Evolutionary conservation across 2,113 vertebrate genomes (phyloP).

Genomic region (Malurus melanocephalus): DNA sequence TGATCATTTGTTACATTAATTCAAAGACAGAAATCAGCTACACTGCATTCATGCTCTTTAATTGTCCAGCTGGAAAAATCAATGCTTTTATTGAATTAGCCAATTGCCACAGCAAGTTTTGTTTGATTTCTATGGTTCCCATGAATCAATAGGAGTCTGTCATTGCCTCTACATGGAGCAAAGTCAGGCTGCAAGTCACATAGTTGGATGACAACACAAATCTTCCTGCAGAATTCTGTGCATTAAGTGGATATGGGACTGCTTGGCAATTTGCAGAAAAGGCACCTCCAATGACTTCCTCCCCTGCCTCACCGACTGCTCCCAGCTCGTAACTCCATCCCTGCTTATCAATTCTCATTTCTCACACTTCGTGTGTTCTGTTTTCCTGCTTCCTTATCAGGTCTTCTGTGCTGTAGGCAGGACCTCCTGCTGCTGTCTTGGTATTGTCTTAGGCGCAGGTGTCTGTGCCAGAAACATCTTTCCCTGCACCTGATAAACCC

Average conservation of each 20-base stretch:
- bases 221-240: neutral
- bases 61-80: conserved; percentile 60
- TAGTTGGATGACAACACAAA: neutral
- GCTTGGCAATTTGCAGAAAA: fast-evolving
- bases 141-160: conserved; percentile 17
- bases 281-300: neutral
- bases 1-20: conserved; percentile 65
- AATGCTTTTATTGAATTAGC: conserved; percentile 66
- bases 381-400: neutral
- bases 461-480: neutral
- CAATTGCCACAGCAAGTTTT: conserved; percentile 50
- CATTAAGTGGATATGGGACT: neutral
- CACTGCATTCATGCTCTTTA: conserved; percentile 49
- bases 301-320: neutral
- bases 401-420: neutral
- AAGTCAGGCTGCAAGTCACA: neutral
- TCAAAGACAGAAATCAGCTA: conserved; percentile 46
- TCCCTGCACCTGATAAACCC: neutral
- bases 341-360: neutral
- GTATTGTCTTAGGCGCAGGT: neutral
- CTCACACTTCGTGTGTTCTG: neutral
- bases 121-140: conserved; percentile 56
- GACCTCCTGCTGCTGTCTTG: neutral
- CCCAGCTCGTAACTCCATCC: neutral
- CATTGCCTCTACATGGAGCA: neutral